A percentile compares a stretch with the other conserved stretches of the same genome.
Conservation (phyloP, 2,797 vertebrate species). For the Danionella dracula region DNA sequence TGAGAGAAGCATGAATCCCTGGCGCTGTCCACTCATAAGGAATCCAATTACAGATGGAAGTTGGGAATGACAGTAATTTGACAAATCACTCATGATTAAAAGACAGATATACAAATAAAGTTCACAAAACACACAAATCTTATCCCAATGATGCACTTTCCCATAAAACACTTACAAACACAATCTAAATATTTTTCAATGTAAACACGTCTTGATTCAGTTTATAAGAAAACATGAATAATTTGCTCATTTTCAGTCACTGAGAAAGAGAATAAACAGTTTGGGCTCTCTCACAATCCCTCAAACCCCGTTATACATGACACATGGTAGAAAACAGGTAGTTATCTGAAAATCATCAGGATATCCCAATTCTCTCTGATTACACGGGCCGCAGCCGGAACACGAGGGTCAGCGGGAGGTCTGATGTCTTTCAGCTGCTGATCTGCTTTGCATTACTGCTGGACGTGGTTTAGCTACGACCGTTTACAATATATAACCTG, state of each 20-base stretch:
- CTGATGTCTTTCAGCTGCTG: constrained; percentile 30
- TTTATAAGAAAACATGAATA: not conserved
- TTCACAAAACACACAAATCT: not conserved
- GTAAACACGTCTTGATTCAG: not conserved
- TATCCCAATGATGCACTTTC: not conserved
- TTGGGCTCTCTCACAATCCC: not conserved
- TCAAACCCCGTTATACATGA: not conserved
- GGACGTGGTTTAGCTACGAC: constrained; percentile 5
- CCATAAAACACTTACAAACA: not conserved
- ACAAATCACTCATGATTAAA: constrained; percentile 5
- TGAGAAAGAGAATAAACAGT: not conserved
- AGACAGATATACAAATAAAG: not conserved
- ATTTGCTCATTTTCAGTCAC: not conserved
- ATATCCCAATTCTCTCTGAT: constrained; percentile 17
- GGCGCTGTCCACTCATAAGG: not conserved
- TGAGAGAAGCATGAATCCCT: not conserved
- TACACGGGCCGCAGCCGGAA: not conserved
- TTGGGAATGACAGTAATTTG: constrained; percentile 4
- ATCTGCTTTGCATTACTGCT: constrained; percentile 28
- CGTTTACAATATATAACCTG: constrained; percentile 33
- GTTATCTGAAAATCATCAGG: constrained; percentile 16
- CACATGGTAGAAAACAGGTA: not conserved
- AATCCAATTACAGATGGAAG: constrained; percentile 3
- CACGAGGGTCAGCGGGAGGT: constrained; percentile 5
- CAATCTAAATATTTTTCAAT: not conserved